These are phyloP conservation scores for Bombylius major DNA, from an alignment of 2,888 invertebrate species.

Conservation along the genomic window DNA sequence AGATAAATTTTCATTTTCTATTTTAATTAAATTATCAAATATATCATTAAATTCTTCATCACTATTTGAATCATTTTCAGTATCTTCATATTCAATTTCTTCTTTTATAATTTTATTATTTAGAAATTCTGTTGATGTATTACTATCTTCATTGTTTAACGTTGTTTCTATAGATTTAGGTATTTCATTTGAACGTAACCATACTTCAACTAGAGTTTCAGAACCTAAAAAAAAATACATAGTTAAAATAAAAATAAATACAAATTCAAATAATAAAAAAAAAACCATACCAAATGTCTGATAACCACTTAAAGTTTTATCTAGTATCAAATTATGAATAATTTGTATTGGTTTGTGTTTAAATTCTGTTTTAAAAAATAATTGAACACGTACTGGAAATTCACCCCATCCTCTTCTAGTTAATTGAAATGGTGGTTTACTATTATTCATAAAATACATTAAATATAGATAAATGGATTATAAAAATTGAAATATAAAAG, in stretches of 20 bases:
- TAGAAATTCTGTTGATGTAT: no score
- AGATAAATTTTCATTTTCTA: no score
- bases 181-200: constrained; percentile 41
- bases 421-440: constrained; percentile 69
- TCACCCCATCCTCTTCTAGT: constrained; percentile 86
- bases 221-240: constrained; percentile 42
- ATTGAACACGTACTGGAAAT: constrained; percentile 68
- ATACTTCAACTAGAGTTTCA: constrained; percentile 66
- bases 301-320: constrained; percentile 67
- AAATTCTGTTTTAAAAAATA: constrained; percentile 58
- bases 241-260: background rate
- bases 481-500: background rate
- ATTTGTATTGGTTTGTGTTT: constrained; percentile 68
- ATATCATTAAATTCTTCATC: no score
- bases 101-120: no score
- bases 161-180: constrained; percentile 11
- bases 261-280: background rate
- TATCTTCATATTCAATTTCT: no score
- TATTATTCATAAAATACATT: constrained; percentile 35
- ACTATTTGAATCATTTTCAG: no score
- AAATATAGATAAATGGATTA: background rate
- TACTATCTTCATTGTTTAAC: no score
- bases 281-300: constrained; percentile 55
- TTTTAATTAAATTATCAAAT: no score
- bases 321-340: constrained; percentile 67